Evolutionary conservation across 2,797 vertebrate genomes (phyloP).

Genomic region (Ambastaia sidthimunki): DNA sequence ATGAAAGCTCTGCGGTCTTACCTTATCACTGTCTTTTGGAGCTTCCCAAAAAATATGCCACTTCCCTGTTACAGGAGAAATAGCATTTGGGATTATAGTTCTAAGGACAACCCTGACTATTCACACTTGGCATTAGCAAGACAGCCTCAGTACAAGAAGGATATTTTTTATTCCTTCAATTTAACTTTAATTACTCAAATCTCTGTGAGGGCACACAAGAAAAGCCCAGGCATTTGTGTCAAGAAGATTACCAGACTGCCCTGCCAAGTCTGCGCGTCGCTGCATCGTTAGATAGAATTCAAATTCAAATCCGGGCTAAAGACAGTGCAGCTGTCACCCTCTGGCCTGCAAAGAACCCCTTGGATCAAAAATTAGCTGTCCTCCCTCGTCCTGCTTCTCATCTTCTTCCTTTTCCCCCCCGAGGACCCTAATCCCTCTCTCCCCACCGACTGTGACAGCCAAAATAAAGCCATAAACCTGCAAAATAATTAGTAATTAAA

Average conservation of each 20-base stretch:
- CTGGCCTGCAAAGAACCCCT: conserved; percentile 85
- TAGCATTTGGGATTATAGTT: conserved; percentile 80
- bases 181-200: conserved; percentile 91
- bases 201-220: conserved; percentile 86
- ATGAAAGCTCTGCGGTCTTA: conserved; percentile 77
- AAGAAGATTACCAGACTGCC: conserved; percentile 86
- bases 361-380: conserved; percentile 89
- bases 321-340: conserved; percentile 87
- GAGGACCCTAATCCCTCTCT: conserved; percentile 75
- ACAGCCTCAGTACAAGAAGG: conserved; percentile 84
- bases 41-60: conserved; percentile 73
- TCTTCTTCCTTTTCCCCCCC: conserved; percentile 70
- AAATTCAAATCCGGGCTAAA: conserved; percentile 90
- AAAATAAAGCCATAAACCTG: conserved; percentile 82
- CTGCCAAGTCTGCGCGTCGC: conserved; percentile 85
- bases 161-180: conserved; percentile 87
- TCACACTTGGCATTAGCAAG: conserved; percentile 84
- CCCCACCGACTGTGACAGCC: conserved; percentile 82
- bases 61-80: conserved; percentile 77
- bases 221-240: conserved; percentile 87
- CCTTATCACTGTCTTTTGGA: conserved; percentile 81
- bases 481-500: conserved; percentile 84
- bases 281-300: conserved; percentile 88
- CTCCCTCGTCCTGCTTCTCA: conserved; percentile 82
- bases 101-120: conserved; percentile 84